Evolutionary conservation across 2,113 vertebrate species (phyloP).

Genomic region (Craseonycteris thonglongyai): DNA sequence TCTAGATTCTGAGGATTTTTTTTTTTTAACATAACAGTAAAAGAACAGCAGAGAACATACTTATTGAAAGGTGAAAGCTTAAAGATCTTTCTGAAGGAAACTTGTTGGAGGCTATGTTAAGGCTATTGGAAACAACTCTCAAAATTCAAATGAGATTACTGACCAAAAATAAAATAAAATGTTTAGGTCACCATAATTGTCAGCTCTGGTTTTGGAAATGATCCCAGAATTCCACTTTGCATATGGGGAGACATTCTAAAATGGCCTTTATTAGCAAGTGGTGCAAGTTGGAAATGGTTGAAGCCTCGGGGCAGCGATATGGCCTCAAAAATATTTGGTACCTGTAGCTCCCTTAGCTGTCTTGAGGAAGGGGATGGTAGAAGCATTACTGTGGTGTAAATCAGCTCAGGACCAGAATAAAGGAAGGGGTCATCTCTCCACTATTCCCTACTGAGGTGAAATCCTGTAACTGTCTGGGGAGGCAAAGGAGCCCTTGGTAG

Average conservation of each 20-base stretch:
- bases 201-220: not conserved
- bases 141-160: constrained; percentile 13
- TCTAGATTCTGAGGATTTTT: constrained; percentile 53
- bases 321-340: not conserved
- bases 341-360: not conserved
- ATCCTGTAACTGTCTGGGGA: constrained; percentile 28
- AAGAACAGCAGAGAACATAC: constrained; percentile 45
- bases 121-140: constrained; percentile 50
- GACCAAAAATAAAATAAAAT: constrained; percentile 20
- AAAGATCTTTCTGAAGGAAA: constrained; percentile 73
- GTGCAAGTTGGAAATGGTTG: not conserved
- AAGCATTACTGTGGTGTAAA: not conserved
- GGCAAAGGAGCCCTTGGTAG: constrained; percentile 9
- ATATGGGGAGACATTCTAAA: not conserved
- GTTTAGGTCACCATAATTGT: not conserved
- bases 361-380: not conserved
- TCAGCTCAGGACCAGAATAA: constrained; percentile 22
- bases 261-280: not conserved
- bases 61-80: constrained; percentile 45
- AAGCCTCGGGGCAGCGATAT: not conserved
- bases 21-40: constrained; percentile 20
- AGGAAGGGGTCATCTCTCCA: constrained; percentile 2
- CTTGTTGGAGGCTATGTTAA: constrained; percentile 67
- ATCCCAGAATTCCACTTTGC: not conserved
- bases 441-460: not conserved